Evolutionary conservation across 2,113 vertebrate species (phyloP).

Genomic region (Chiloscyllium plagiosum): DNA sequence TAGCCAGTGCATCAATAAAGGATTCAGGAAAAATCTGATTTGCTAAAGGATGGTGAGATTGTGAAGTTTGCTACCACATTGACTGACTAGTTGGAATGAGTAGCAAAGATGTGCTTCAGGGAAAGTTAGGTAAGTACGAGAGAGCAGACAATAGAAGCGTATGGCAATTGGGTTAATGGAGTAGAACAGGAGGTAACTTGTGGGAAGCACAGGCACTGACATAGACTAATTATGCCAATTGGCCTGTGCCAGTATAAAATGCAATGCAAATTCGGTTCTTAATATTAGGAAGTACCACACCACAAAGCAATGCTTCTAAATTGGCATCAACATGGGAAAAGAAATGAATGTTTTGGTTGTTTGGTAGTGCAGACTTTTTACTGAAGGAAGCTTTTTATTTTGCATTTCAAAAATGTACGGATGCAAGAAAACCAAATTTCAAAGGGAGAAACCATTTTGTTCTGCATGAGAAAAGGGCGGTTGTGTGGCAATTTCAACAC

Average conservation of each 20-base stretch:
- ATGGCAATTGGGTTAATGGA: neutral
- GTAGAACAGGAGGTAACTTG: neutral
- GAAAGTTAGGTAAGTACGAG: neutral
- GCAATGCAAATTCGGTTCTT: neutral
- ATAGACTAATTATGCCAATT: neutral
- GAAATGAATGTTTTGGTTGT: neutral
- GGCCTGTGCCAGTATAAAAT: neutral
- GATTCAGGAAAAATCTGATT: neutral
- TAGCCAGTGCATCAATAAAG: neutral
- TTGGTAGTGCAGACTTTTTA: no score
- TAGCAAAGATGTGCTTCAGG: neutral
- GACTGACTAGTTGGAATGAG: neutral
- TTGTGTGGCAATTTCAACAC: no score
- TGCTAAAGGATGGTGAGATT: neutral
- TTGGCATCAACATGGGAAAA: neutral
- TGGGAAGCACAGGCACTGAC: neutral
- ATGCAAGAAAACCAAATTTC: no score
- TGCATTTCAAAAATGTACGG: no score
- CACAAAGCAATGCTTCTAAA: neutral
- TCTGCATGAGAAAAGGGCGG: no score
- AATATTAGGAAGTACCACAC: neutral
- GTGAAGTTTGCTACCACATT: neutral
- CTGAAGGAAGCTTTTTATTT: no score
- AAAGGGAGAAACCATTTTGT: no score
- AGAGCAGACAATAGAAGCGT: neutral